Percentiles rank a stretch among this genome's conserved stretches.
Evolutionary conservation across 2,113 vertebrate species (phyloP).

Genomic region (Podilymbus podiceps): DNA sequence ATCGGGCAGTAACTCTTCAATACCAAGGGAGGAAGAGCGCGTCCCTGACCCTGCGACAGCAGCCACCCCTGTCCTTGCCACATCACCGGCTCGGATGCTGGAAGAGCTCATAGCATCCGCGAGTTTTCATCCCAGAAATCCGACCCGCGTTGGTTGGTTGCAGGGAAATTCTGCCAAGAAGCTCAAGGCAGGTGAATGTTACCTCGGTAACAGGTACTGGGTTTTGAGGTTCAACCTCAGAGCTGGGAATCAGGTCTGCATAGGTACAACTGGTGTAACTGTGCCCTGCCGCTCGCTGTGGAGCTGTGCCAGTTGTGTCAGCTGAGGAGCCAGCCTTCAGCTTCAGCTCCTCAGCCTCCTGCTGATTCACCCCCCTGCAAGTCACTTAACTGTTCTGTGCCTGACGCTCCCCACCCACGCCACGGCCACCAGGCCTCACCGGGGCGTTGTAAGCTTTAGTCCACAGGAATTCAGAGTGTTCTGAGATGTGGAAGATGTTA

Average conservation of each 20-base stretch:
- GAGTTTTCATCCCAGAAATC: neutral
- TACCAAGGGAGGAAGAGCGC: too few relatives aligned
- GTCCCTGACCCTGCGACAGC: neutral
- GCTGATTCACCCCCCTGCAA: slow-evolving; percentile 40
- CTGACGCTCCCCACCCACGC: neutral
- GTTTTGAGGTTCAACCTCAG: neutral
- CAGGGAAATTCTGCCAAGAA: neutral
- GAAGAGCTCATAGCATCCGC: neutral
- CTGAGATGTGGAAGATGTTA: neutral
- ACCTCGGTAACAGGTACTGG: neutral
- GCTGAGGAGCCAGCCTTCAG: neutral
- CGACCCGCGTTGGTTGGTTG: accelerated
- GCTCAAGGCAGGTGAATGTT: neutral
- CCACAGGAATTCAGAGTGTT: neutral
- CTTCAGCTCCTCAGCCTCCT: neutral
- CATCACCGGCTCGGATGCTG: neutral
- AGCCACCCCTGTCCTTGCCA: neutral
- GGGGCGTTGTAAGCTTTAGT: neutral
- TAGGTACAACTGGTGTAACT: neutral
- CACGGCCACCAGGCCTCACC: neutral
- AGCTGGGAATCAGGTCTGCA: neutral
- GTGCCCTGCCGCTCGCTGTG: neutral
- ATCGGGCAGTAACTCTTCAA: neutral
- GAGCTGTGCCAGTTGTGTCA: neutral
- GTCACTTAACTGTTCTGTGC: neutral